Conservation (phyloP, 2,113 vertebrate genomes). For the Protomyctophum bolini region DNA sequence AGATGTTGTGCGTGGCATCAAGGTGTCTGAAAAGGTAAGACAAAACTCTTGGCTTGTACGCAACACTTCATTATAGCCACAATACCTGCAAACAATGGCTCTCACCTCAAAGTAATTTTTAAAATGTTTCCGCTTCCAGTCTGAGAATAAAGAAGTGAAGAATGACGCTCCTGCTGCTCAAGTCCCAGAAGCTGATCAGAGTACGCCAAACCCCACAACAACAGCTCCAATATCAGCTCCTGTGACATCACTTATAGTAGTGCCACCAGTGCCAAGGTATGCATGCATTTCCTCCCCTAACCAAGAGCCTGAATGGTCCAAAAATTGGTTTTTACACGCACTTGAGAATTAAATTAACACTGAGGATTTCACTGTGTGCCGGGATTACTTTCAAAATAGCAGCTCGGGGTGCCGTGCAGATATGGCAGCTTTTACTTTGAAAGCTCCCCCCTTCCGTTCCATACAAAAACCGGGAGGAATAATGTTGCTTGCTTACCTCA, state of each 20-base stretch:
- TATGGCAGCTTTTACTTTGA: too few species aligned
- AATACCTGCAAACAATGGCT: background rate
- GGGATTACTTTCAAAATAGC: too few species aligned
- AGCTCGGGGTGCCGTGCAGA: too few species aligned
- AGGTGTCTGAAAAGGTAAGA: conserved; percentile 85
- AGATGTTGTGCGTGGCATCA: conserved; percentile 90
- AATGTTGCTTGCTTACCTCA: too few species aligned
- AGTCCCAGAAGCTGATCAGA: conserved; percentile 68
- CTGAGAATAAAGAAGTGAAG: conserved; percentile 55
- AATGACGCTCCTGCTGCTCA: conserved; percentile 72
- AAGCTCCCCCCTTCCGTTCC: too few species aligned
- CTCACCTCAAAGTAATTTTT: background rate
- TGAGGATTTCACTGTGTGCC: too few species aligned
- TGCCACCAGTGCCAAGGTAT: conserved; percentile 60
- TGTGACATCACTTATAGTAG: conserved; percentile 10
- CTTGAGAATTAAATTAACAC: background rate
- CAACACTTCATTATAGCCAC: background rate
- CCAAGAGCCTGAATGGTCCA: background rate
- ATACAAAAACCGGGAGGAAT: too few species aligned
- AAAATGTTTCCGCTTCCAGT: conserved; percentile 30
- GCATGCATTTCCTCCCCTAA: background rate
- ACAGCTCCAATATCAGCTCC: conserved; percentile 33
- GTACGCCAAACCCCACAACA: conserved; percentile 61
- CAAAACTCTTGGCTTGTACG: background rate
- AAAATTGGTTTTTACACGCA: background rate